These are phyloP conservation scores for Diabrotica undecimpunctata DNA, from an alignment of 1,140 invertebrate species.

Conservation along the genomic window DNA sequence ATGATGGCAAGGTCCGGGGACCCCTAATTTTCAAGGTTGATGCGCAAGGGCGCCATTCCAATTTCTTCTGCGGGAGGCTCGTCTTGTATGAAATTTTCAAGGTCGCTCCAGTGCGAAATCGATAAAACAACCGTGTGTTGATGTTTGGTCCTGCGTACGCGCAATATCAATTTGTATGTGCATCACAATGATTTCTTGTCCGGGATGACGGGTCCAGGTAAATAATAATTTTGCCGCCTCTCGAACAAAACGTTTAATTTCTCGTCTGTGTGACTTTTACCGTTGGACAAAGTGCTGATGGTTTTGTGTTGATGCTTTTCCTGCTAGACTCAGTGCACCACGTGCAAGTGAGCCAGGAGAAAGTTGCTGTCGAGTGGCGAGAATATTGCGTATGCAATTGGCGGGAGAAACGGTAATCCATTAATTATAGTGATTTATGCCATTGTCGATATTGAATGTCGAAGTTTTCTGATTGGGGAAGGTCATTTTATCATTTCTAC, in stretches of 20 bases:
- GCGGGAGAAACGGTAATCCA: background rate
- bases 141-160: constrained; percentile 20
- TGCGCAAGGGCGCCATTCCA: constrained; percentile 35
- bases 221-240: background rate
- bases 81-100: constrained; percentile 35
- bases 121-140: constrained; percentile 28
- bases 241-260: background rate
- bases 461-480: too few species aligned
- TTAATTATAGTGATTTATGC: background rate
- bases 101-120: constrained; percentile 33
- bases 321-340: background rate
- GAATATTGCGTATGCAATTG: constrained; percentile 1
- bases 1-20: constrained; percentile 19
- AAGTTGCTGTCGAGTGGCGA: background rate
- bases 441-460: too few species aligned
- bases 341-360: background rate
- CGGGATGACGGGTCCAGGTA: background rate
- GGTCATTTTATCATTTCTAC: too few species aligned
- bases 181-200: background rate
- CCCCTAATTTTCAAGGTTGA: constrained; percentile 36
- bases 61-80: constrained; percentile 25
- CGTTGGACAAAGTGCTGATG: background rate
- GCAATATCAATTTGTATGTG: constrained; percentile 19
- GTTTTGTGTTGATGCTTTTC: background rate
- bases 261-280: background rate